These are phyloP conservation scores for Tylochromis polylepis DNA, from an alignment of 2,113 vertebrate genomes.

Conservation along the genomic window DNA sequence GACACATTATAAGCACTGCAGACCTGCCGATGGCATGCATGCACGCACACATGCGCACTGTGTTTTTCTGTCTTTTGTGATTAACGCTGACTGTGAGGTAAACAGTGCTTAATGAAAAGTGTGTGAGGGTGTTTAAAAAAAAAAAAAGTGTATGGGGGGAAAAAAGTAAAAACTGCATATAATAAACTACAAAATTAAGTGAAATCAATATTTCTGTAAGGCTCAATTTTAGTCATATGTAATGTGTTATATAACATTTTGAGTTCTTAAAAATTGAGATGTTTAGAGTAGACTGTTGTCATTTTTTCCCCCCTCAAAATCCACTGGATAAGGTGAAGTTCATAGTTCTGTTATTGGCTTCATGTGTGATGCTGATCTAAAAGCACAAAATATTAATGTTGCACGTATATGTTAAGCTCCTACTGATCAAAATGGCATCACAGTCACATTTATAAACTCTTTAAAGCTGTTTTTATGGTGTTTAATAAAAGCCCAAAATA, in stretches of 20 bases:
- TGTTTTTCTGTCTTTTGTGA: slow-evolving; percentile 1
- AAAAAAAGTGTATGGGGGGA: not conserved
- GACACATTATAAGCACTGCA: slow-evolving; percentile 33
- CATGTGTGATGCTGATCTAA: not conserved
- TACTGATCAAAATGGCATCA: not conserved
- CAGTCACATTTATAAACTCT: not conserved
- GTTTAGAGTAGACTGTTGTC: not conserved
- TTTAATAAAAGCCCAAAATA: not conserved
- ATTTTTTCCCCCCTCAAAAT: not conserved
- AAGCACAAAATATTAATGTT: not conserved
- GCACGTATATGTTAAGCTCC: not conserved
- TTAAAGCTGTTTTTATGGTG: slow-evolving; percentile 6
- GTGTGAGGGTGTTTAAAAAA: not conserved
- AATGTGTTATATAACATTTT: not conserved
- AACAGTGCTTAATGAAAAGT: slow-evolving; percentile 18
- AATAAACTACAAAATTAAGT: not conserved
- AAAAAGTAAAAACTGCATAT: not conserved
- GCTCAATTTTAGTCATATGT: not conserved
- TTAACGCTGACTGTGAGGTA: slow-evolving; percentile 17
- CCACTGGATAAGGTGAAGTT: not conserved
- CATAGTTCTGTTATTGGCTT: not conserved
- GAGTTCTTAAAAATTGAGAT: not conserved
- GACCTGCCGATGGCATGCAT: not conserved
- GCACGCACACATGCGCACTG: not conserved
- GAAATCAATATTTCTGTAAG: not conserved